phyloP scores from a whole-genome alignment of 2,797 vertebrate species.

The Pseudomugil tenellus region DNA sequence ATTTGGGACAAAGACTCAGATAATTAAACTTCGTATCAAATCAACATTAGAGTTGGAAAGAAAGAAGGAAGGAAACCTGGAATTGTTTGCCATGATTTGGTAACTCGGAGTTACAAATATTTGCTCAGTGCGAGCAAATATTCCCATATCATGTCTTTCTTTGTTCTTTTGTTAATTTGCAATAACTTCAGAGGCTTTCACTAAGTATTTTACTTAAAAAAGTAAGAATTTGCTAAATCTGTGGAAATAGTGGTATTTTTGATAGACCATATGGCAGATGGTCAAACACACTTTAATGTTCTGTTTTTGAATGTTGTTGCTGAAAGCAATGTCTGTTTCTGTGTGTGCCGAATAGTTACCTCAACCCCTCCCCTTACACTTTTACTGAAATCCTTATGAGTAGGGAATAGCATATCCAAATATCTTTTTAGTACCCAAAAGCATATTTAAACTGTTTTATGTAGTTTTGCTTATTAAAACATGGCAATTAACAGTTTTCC shows the following conservation, averaged over 20 bases:
- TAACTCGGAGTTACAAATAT: too few relatives aligned
- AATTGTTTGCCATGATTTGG: not conserved
- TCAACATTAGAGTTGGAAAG: not conserved
- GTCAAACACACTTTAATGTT: not conserved
- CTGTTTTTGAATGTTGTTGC: not conserved
- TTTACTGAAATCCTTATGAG: not conserved
- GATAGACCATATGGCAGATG: not conserved
- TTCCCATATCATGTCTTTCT: not conserved
- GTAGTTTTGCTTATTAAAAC: too few relatives aligned
- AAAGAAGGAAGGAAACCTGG: not conserved
- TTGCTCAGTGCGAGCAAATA: not conserved
- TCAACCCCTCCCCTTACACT: not conserved
- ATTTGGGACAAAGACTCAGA: not conserved
- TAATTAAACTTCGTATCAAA: not conserved
- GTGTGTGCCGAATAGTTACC: not conserved
- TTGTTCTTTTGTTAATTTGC: not conserved
- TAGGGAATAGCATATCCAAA: too few relatives aligned
- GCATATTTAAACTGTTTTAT: not conserved
- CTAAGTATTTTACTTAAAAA: not conserved
- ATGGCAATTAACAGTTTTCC: too few relatives aligned
- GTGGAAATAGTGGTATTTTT: not conserved
- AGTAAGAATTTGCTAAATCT: not conserved
- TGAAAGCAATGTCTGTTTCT: not conserved
- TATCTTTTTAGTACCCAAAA: not conserved
- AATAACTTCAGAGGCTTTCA: too few relatives aligned